Percentiles rank a stretch among this genome's conserved stretches.
These are phyloP conservation scores for Hyposmocoma kahamanoa DNA, from an alignment of 1,140 invertebrate species.

Conservation along the genomic window DNA sequence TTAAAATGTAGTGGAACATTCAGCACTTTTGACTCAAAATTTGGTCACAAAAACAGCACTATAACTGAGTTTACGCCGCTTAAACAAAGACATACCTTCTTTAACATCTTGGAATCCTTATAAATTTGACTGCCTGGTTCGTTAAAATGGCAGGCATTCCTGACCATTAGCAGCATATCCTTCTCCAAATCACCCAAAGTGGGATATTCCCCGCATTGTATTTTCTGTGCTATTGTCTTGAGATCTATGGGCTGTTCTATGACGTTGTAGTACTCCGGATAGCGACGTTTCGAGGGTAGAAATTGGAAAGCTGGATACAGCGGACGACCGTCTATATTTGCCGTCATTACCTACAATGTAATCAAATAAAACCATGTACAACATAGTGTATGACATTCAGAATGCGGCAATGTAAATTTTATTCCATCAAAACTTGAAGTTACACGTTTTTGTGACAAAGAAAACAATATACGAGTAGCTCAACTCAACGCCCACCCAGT, in stretches of 20 bases:
- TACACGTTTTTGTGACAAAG: too few species aligned
- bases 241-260: conserved; percentile 97
- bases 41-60: too few species aligned
- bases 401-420: too few species aligned
- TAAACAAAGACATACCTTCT: conserved; percentile 81
- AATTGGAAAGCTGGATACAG: conserved; percentile 91
- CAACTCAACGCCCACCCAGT: too few species aligned
- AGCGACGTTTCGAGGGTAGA: conserved; percentile 91
- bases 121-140: conserved; percentile 97
- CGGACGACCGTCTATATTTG: conserved; percentile 85
- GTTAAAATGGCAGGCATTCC: conserved; percentile 97
- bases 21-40: too few species aligned
- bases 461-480: too few species aligned
- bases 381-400: too few species aligned
- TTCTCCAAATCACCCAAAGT: conserved; percentile 89
- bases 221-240: conserved; percentile 92
- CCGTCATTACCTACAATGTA: conserved; percentile 83
- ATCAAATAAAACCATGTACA: too few species aligned
- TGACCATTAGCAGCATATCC: conserved; percentile 93
- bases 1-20: too few species aligned
- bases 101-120: conserved; percentile 93
- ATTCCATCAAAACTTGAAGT: too few species aligned
- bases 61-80: too few species aligned
- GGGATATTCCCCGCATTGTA: conserved; percentile 88
- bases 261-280: conserved; percentile 97